These are phyloP conservation scores for Sycobia sp. DNA, from an alignment of 1,140 invertebrate species.

Conservation along the genomic window DNA sequence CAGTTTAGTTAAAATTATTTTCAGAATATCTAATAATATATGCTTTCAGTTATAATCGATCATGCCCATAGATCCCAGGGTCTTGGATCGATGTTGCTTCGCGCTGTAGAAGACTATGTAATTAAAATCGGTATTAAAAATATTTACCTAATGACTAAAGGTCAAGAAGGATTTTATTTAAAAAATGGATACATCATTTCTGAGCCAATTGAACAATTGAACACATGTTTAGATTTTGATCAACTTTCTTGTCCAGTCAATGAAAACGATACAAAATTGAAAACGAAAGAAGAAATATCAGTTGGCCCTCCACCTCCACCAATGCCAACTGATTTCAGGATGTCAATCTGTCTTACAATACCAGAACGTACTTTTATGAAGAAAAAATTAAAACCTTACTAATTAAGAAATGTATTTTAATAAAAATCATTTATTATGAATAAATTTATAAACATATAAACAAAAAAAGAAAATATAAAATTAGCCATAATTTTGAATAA, in stretches of 20 bases:
- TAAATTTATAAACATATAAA: slow-evolving; percentile 12
- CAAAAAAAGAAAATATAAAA: too few species aligned
- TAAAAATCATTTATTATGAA: slow-evolving; percentile 30
- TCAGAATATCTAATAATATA: slow-evolving; percentile 6
- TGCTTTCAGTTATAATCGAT: slow-evolving; percentile 71
- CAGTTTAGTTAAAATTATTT: too few species aligned
- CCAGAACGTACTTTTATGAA: slow-evolving; percentile 41
- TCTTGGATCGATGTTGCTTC: slow-evolving; percentile 74
- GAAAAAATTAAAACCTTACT: slow-evolving; percentile 30
- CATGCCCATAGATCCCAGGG: slow-evolving; percentile 72
- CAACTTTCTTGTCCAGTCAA: slow-evolving; percentile 29
- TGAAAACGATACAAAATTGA: slow-evolving; percentile 26
- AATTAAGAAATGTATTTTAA: background rate
- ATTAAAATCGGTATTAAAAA: slow-evolving; percentile 65
- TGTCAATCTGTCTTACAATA: slow-evolving; percentile 30
- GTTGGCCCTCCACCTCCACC: slow-evolving; percentile 56
- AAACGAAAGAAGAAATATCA: slow-evolving; percentile 36
- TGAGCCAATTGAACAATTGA: slow-evolving; percentile 73
- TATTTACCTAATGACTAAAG: slow-evolving; percentile 77
- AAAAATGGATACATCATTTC: slow-evolving; percentile 76
- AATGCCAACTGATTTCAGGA: slow-evolving; percentile 47
- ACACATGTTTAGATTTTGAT: slow-evolving; percentile 44
- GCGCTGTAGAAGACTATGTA: slow-evolving; percentile 71
- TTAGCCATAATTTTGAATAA: slow-evolving; percentile 24
- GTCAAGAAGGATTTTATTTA: slow-evolving; percentile 76